Percentiles rank a stretch among this genome's conserved stretches.
phyloP scores from a whole-genome alignment of 2,888 invertebrate genomes.

The Taenaris catops region DNA sequence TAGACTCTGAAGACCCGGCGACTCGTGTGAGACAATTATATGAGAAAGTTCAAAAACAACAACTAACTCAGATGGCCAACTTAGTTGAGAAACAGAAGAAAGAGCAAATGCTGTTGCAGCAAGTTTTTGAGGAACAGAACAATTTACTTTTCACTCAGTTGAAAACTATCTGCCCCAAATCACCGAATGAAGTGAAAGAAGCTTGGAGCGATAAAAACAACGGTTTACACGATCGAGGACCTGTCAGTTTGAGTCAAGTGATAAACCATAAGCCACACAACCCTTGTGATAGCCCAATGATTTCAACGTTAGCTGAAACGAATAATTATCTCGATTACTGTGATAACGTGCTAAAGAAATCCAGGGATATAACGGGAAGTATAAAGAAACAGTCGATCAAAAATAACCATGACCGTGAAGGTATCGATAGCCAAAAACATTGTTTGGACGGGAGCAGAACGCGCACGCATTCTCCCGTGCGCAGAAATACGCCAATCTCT shows the following conservation, averaged over 20 bases:
- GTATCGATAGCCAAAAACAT: conserved; percentile 27
- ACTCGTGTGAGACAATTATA: conserved; percentile 58
- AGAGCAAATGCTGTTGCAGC: conserved; percentile 82
- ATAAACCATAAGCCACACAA: conserved; percentile 47
- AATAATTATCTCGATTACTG: conserved; percentile 54
- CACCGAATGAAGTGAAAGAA: conserved; percentile 50
- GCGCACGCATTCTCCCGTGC: conserved; percentile 44
- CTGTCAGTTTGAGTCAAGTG: conserved; percentile 64
- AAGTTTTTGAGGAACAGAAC: conserved; percentile 84
- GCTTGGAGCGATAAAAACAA: conserved; percentile 53
- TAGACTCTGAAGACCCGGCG: conserved; percentile 55
- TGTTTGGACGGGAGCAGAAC: conserved; percentile 36
- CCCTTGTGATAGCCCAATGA: conserved; percentile 35
- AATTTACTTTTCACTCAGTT: conserved; percentile 73
- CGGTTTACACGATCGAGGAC: conserved; percentile 41
- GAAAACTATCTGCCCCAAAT: conserved; percentile 61
- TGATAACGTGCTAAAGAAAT: conserved; percentile 53
- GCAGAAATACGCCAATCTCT: conserved; percentile 34
- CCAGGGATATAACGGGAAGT: conserved; percentile 51
- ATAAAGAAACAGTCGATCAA: conserved; percentile 40
- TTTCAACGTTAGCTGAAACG: conserved; percentile 50
- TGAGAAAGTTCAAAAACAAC: conserved; percentile 81
- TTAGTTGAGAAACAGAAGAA: conserved; percentile 82
- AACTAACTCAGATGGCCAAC: conserved; percentile 81
- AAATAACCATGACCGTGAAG: conserved; percentile 14